Base-by-base conservation (phyloP, 2,888 invertebrate species). In the Tachina fera region DNA sequence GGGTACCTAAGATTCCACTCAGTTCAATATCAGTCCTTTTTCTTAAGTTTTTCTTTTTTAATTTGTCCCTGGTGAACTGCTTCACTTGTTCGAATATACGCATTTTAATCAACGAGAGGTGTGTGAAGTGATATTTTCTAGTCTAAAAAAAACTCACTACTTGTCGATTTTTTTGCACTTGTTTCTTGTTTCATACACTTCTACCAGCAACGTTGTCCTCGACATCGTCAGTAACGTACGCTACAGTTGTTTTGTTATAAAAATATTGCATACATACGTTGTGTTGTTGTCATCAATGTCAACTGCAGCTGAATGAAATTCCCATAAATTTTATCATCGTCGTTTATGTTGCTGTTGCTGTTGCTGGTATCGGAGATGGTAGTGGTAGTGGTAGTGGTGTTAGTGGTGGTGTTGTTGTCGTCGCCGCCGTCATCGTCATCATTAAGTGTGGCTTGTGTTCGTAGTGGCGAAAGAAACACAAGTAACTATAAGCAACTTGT, bases 361-460 rank as follows among this genome's bases (percentile, higher is more conserved):
- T 49, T 45, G 49, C 19, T 53, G 45, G 13, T 43, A 13, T 22
- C 53, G 70, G 16, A 49, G 45, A 13, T 56, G 31, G 1, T 65
- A 47, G n/a, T 67, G 16, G 19, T 53, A 22, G 8, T 45, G 19
- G 14, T 63, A 53, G 19, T 53, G 22, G 13, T 45, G 19, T n/a
- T 63, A 53, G 16, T 60, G 45, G n/a, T 56, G 31, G 1, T 65
- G 56, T 31, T 67, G 16, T 61, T 39, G 71, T 45, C 16, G 63
- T 53, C 13, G 31, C 16, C 16, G 60, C 16, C 49, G 45, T 49
- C 61, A 49, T 72, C 76, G 49, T 83, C 79, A 83, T 83, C 83
- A 86, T 86, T 86, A 80, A 83, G 83, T 86, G 86, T 68, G 86
- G 79, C 86, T 83, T 83, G 86, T 86, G 83, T 80, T 79, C 41